Evolutionary conservation across 64 coral and sea anemone species (phyloP).

Genomic region (Actinia equina): DNA sequence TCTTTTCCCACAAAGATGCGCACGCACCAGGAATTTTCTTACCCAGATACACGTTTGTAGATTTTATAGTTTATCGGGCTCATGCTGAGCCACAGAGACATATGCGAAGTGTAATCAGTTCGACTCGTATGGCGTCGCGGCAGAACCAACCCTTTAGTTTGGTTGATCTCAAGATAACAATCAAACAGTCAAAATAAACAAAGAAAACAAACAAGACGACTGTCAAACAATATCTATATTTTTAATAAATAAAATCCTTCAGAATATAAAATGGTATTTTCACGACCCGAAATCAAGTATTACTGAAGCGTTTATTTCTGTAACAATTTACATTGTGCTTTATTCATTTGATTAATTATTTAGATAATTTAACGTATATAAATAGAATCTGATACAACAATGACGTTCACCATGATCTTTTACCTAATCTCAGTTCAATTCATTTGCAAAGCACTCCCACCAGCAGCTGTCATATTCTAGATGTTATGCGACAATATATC

Average conservation of each 20-base stretch:
- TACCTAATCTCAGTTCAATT: not conserved
- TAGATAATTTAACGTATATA: not conserved
- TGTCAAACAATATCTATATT: not conserved
- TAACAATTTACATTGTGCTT: not conserved
- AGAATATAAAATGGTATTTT: too few species aligned
- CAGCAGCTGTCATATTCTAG: not conserved
- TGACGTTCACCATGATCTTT: not conserved
- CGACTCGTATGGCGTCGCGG: too few species aligned
- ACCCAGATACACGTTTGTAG: too few species aligned
- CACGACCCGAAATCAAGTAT: too few species aligned
- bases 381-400: not conserved
- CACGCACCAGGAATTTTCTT: too few species aligned
- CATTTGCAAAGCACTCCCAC: not conserved
- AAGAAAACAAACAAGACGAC: not conserved
- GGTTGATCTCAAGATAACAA: not conserved
- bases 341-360: not conserved
- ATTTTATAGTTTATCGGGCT: too few species aligned
- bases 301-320: too few species aligned
- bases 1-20: too few species aligned
- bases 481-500: not conserved
- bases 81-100: too few species aligned
- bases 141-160: too few species aligned
- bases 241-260: not conserved
- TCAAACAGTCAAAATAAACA: not conserved
- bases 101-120: too few species aligned